Conservation (phyloP, 1,140 invertebrate species). For the Saccostrea glomerata region DNA sequence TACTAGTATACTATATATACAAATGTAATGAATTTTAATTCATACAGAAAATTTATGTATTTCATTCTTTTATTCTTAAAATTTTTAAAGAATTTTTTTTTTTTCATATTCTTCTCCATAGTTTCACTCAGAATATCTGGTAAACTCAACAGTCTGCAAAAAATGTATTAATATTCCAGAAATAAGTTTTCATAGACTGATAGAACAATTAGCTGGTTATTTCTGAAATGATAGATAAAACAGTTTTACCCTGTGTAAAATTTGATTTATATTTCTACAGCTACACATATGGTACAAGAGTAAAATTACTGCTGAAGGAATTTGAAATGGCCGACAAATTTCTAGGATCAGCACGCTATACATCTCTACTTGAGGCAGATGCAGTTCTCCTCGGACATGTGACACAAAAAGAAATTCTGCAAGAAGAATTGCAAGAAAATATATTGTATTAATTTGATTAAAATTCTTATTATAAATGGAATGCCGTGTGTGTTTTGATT, state of each 20-base stretch:
- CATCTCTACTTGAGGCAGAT: constrained; percentile 47
- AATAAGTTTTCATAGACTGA: too few species aligned
- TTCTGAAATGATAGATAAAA: too few species aligned
- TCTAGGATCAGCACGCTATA: constrained; percentile 39
- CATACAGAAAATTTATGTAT: too few species aligned
- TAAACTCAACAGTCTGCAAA: too few species aligned
- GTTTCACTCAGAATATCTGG: too few species aligned
- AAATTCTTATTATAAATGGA: background rate
- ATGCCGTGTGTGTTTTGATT: background rate
- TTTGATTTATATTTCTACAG: background rate
- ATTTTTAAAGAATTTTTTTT: too few species aligned
- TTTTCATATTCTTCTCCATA: too few species aligned
- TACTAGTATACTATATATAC: too few species aligned
- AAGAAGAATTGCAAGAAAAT: constrained; percentile 17
- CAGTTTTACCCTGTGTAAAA: background rate
- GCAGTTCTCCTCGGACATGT: constrained; percentile 42
- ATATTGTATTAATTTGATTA: background rate
- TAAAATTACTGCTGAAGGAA: constrained; percentile 43
- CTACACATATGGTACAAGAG: constrained; percentile 30
- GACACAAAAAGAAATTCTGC: background rate
- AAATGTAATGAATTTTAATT: too few species aligned
- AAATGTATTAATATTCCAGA: too few species aligned
- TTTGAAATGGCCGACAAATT: constrained; percentile 51
- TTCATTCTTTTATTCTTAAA: too few species aligned
- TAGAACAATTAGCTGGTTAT: too few species aligned